A percentile compares a stretch with the other conserved stretches of the same genome.
These are phyloP conservation scores for Engystomops pustulosus DNA, from an alignment of 2,113 vertebrate species.

Conservation along the genomic window DNA sequence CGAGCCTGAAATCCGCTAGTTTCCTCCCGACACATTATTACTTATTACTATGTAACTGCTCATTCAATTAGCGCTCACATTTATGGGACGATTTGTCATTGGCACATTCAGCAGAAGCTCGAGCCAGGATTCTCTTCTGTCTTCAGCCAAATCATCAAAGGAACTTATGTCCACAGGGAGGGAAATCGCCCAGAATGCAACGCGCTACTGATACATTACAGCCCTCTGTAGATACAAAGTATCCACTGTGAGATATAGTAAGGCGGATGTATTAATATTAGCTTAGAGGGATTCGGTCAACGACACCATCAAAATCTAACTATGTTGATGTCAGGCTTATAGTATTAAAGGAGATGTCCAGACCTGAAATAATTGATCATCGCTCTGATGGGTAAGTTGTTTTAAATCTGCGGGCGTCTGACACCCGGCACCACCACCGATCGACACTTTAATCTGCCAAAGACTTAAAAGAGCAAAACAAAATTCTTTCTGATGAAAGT, in stretches of 20 bases:
- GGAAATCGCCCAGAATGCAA: neutral
- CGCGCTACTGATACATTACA: neutral
- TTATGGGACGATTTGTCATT: slow-evolving; percentile 14
- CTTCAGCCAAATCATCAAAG: neutral
- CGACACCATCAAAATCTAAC: too few relatives aligned
- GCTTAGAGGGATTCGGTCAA: too few relatives aligned
- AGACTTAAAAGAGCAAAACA: too few relatives aligned
- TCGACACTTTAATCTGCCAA: too few relatives aligned
- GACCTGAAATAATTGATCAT: too few relatives aligned
- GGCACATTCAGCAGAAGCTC: neutral
- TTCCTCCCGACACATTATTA: neutral
- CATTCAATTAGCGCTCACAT: neutral
- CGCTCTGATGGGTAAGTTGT: too few relatives aligned
- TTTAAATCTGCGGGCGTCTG: too few relatives aligned
- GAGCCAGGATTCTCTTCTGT: neutral
- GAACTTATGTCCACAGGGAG: neutral
- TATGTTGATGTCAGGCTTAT: too few relatives aligned
- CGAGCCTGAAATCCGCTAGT: neutral
- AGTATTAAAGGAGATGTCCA: too few relatives aligned
- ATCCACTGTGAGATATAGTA: neutral
- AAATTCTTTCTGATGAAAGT: too few relatives aligned
- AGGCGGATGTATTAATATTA: too few relatives aligned
- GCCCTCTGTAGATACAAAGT: neutral
- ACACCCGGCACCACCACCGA: too few relatives aligned
- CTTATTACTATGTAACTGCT: neutral